Evolutionary conservation across 2,797 vertebrate species (phyloP), one percentile per base, ranked within the genome.

Genomic region (Gadopsis bispinosus): DNA sequence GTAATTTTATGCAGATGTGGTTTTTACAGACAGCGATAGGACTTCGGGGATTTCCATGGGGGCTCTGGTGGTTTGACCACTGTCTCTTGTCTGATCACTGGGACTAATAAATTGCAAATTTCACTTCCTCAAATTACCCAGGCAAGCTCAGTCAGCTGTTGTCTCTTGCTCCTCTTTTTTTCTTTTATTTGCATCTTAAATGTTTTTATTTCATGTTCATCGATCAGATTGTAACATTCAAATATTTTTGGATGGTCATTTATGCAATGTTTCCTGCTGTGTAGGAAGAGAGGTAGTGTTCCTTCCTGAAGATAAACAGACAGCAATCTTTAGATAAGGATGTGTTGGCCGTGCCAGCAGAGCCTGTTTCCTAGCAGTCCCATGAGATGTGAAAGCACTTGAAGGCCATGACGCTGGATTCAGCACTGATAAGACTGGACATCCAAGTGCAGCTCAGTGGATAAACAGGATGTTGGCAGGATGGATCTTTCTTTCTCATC

Each of bases 241-340:
- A 69, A 41, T 76, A 54, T 74, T 65, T 22, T 31, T 3, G 6
- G 47, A 54, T 29, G 41, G 43, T 63, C 22, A 64, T 81, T 73
- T 67, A 62, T 69, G 51, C 22, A 62, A 1, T 8, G 29, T 73
- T 84, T 89, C 48, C 62, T 63, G 58, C 69, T 33, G 47, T n/a
- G 64, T 45, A 69, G 79, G 71, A 78, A 81, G 77, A 82, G 80
- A 81, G 82, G 81, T 64, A 76, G 73, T 73, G 65, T 93, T 89
- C 87, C 83, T 80, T 78, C 67, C 81, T 60, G 20, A 55, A 90
- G 85, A 91, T 91, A 93, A 93, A 91, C 81, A 83, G 61, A 62
- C 67, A 33, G 50, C 12, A 70, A 55, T 68, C 19, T 83, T 87
- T 81, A 69, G 87, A 91, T 87, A 85, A 87, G 84, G 61, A 80